Evolutionary conservation across 2,113 vertebrate species (phyloP), one percentile per base, ranked within the genome.

Genomic region (Dolichallabes microphthalmus): DNA sequence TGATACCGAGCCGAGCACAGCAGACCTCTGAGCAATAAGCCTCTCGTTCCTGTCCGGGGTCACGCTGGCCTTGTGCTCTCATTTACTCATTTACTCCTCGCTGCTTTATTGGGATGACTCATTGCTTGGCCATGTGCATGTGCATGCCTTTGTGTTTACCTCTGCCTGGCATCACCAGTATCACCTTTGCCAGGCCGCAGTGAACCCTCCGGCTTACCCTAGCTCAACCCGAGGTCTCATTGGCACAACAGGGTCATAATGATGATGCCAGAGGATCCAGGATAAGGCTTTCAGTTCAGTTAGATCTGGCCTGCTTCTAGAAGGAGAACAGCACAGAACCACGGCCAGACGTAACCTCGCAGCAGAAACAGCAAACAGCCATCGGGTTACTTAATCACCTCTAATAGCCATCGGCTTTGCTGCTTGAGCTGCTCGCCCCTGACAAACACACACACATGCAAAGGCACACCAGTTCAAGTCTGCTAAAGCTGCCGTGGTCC

Each of bases 41-140:
- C 86, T 58, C 82, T 82, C 75, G 17, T 86, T 94, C 92, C 92
- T 95, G 94, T 95, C 95, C 92, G 88, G 93, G 91, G 95, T 96
- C 96, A 95, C 93, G 90, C 89, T 94, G 94, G 92, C 89, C 93
- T 92, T 89, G 61, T 74, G 39, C 53, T 81, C 45, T 50, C 80
- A 45, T 93, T 83, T 90, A 90, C 27, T 63, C 79, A 39, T 93
- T 83, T 90, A 90, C 86, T 89, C 88, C 88, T 66, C 86, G 83
- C 83, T 88, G 61, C 76, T 91, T 95, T 93, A 45, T 92, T 88
- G 93, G 94, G 25, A 50, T 80, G 76, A 85, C 64, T 85, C 84
- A 71, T 80, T 12, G 32, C 64, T 71, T 69, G 84, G 75, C 76
- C 45, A 5, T 77, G 71, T 61, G 32, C 39, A 30, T 82, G 15